Percentiles rank a stretch among this genome's conserved stretches.
These are phyloP conservation scores for Cassiopea xamachana DNA, from an alignment of 30 jellyfish, hydroid and myxozoan species.

Conservation along the genomic window DNA sequence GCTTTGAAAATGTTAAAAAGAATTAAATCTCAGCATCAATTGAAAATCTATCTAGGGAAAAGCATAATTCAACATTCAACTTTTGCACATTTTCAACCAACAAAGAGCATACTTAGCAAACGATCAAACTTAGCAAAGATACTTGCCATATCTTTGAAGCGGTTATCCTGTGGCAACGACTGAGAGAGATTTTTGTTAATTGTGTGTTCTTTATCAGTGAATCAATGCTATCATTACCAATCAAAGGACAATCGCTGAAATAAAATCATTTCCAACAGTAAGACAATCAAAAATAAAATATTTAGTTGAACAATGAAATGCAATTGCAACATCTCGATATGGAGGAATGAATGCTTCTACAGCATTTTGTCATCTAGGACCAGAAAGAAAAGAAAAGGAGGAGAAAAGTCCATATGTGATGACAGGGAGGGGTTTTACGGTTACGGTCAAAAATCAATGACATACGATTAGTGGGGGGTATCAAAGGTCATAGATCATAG, in stretches of 20 bases:
- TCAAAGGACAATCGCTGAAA: constrained; percentile 1
- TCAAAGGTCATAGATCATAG: too few relatives aligned
- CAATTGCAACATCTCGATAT: too few relatives aligned
- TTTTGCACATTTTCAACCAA: not conserved
- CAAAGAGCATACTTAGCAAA: not conserved
- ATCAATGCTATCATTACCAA: constrained; percentile 1
- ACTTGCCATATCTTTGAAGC: constrained; percentile 11
- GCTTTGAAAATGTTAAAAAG: too few relatives aligned
- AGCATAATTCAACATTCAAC: not conserved
- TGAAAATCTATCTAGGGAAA: not conserved
- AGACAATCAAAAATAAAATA: not conserved
- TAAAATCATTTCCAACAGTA: not conserved
- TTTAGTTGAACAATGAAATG: too few relatives aligned
- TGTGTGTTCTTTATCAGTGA: not conserved
- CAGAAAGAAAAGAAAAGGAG: too few relatives aligned
- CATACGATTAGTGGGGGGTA: too few relatives aligned
- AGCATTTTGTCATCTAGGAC: too few relatives aligned
- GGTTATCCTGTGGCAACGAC: constrained; percentile 3
- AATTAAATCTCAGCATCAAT: too few relatives aligned
- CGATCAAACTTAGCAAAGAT: not conserved
- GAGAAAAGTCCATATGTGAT: too few relatives aligned
- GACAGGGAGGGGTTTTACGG: too few relatives aligned
- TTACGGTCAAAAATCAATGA: too few relatives aligned
- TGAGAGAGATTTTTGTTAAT: not conserved
- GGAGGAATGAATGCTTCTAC: too few relatives aligned